phyloP scores from a whole-genome alignment of 2,113 vertebrate genomes.

The Alligator mississippiensis region DNA sequence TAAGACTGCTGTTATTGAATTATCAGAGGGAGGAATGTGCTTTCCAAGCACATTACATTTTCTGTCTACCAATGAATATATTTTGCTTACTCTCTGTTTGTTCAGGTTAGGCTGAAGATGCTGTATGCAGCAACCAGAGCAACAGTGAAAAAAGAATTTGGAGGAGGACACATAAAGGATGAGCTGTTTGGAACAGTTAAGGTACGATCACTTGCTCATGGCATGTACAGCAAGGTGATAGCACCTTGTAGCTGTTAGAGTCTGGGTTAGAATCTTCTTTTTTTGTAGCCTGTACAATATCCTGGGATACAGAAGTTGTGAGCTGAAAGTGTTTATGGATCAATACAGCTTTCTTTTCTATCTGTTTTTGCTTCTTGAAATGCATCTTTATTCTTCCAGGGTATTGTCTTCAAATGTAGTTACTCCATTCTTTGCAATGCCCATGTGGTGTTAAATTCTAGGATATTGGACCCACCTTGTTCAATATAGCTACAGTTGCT shows the following conservation, averaged over 20 bases:
- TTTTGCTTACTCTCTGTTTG: neutral
- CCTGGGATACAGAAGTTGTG: accelerated
- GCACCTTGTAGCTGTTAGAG: neutral
- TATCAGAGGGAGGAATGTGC: neutral
- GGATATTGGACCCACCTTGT: neutral
- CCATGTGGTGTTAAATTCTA: neutral
- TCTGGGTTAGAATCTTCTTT: neutral
- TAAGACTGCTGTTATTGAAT: neutral
- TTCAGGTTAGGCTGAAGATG: constrained; percentile 97
- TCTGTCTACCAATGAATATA: neutral
- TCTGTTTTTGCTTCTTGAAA: neutral
- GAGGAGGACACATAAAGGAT: constrained; percentile 94
- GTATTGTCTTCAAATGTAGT: neutral
- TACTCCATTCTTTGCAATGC: neutral
- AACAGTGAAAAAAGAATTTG: constrained; percentile 98
- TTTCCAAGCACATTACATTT: accelerated
- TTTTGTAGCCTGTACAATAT: accelerated
- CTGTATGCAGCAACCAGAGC: constrained; percentile 97
- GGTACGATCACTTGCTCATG: constrained; percentile 64
- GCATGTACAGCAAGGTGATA: too few species aligned
- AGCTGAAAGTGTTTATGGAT: neutral
- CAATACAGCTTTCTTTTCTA: accelerated
- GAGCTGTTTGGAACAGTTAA: constrained; percentile 96
- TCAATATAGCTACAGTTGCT: neutral
- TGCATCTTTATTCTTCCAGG: neutral